These are phyloP conservation scores for Bilobella aurantiaca DNA, from an alignment of 1,140 invertebrate species.

Conservation along the genomic window DNA sequence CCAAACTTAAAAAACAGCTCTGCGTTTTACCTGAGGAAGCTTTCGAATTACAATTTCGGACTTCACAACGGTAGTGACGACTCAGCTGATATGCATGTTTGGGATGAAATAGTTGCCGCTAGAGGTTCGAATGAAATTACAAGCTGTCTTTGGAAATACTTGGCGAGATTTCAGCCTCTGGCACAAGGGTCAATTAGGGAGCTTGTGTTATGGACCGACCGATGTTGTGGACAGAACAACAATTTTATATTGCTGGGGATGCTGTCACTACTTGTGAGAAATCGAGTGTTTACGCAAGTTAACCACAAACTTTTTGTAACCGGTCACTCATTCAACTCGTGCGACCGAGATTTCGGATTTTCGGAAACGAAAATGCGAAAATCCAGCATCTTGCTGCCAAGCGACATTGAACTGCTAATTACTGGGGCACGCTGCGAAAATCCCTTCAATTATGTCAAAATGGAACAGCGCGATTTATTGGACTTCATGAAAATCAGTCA, in stretches of 20 bases:
- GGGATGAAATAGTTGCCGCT: slow-evolving; percentile 25
- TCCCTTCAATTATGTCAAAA: too few relatives aligned
- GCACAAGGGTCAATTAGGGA: slow-evolving; percentile 15
- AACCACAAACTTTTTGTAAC: background rate
- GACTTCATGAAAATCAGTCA: background rate
- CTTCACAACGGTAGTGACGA: background rate
- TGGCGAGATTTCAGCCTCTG: slow-evolving; percentile 12
- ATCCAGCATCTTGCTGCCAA: background rate
- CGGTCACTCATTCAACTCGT: background rate
- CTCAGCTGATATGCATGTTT: slow-evolving; percentile 15
- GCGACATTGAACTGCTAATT: background rate
- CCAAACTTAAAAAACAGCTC: background rate
- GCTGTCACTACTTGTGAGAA: background rate
- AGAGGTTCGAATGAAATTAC: slow-evolving; percentile 25
- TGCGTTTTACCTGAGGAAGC: slow-evolving; percentile 12
- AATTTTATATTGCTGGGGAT: slow-evolving; percentile 20
- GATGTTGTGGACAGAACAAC: slow-evolving; percentile 28
- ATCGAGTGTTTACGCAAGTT: slow-evolving; percentile 16
- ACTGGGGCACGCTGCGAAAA: background rate
- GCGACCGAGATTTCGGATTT: background rate
- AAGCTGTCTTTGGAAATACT: slow-evolving; percentile 25
- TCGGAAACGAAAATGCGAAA: background rate
- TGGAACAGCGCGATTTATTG: too few relatives aligned
- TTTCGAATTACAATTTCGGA: slow-evolving; percentile 23
- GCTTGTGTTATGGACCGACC: slow-evolving; percentile 30